Evolutionary conservation across 2,888 invertebrate species (phyloP).

Genomic region (Drosophila ustulata): DNA sequence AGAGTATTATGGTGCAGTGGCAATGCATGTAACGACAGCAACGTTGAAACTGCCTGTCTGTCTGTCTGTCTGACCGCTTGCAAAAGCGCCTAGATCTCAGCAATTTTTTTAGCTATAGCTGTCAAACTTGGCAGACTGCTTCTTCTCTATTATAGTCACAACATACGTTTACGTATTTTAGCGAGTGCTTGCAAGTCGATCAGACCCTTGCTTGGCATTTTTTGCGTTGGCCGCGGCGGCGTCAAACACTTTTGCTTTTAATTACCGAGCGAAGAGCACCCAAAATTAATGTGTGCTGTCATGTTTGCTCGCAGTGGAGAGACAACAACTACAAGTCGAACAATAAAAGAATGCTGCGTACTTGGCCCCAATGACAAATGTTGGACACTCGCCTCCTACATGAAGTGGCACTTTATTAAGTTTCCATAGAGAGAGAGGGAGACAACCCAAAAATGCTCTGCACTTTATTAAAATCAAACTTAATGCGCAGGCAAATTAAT

Average conservation of each 20-base stretch:
- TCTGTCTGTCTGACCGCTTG: no score
- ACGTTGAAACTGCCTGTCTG: no score
- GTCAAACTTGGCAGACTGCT: no score
- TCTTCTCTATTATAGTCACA: no score
- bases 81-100: no score
- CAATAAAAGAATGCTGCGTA: constrained; percentile 50
- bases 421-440: constrained; percentile 21
- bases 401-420: constrained; percentile 69
- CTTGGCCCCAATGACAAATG: constrained; percentile 77
- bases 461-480: constrained; percentile 80
- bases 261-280: constrained; percentile 63
- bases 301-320: constrained; percentile 58
- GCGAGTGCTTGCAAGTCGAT: not conserved
- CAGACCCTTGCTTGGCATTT: constrained; percentile 6
- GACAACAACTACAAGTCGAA: not conserved
- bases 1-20: not conserved
- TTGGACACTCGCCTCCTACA: constrained; percentile 43
- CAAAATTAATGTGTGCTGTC: constrained; percentile 77
- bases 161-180: no score
- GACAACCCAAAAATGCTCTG: constrained; percentile 30
- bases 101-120: no score
- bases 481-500: constrained; percentile 73
- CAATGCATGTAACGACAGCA: not conserved
- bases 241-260: constrained; percentile 79
- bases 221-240: constrained; percentile 38